Base-by-base conservation (phyloP, 23 tunicate species). In the Botrylloides violaceus region DNA sequence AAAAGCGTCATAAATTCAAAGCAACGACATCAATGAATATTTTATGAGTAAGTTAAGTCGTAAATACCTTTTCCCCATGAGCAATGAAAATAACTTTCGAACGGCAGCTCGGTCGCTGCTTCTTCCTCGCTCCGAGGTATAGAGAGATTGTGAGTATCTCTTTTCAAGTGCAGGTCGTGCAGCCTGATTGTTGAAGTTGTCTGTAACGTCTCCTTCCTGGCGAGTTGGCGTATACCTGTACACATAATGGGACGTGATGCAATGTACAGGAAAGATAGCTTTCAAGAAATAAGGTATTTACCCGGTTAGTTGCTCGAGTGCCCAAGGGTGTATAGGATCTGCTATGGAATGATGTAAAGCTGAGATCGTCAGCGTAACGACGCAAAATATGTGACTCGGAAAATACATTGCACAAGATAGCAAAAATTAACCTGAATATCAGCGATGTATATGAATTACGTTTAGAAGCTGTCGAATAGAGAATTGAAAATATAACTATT, bases 61-160 rank as follows among this genome's bases (percentile, higher is more conserved):
- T n/a, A n/a, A n/a, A 22, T 37, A 68, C 74, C 74, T 39, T 37
- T 68, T 68, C 1, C 74, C 74, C 12, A 68, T 30, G 47, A 68
- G 74, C 74, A 68, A 32, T 31, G 49, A 32, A 39, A 68, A 68
- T 0, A 68, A 56, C 30, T 43, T 39, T 68, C 74, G 36, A 9
- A 68, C 74, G 18, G 74, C 74, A 1, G 74, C 74, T 36, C 74
- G 29, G 58, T 68, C 74, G 22, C 26, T 27, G 25, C 58, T 43
- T 39, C 32, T 27, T 22, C 58, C 29, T 43, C 58, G 36, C 28
- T 68, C 32, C 19, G 74, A 68, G 7, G 74, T 68, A 30, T 37
- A 43, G 22, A 22, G 27, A 19, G 74, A 55, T 19, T 43, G 2
- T 28, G 74, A 68, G 30, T 68, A 68, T 4, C 74, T 19, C 37